A percentile compares a stretch with the other conserved stretches of the same genome.
Conservation (phyloP, 2,888 invertebrate genomes). For the Automeris io region DNA sequence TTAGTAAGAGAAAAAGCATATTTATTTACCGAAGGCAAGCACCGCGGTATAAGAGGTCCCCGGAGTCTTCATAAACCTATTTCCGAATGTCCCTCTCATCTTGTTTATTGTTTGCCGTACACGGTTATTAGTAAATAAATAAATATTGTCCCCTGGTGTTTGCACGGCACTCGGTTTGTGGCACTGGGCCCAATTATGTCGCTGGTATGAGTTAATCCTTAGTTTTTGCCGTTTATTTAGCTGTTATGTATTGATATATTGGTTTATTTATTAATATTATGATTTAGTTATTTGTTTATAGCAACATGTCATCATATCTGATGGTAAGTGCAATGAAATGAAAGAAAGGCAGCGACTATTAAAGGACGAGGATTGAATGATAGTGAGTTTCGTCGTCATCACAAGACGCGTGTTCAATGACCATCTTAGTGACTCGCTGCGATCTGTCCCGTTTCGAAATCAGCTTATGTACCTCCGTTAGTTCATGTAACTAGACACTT, state of each 20-base stretch:
- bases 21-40: background rate
- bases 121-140: conserved; percentile 73
- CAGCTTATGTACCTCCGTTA: too few species aligned
- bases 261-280: conserved; percentile 2
- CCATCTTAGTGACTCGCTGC: too few species aligned
- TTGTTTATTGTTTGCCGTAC: conserved; percentile 67
- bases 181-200: conserved; percentile 59
- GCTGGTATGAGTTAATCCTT: conserved; percentile 49
- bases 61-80: conserved; percentile 67
- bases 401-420: too few species aligned
- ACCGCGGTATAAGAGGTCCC: conserved; percentile 39
- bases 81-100: conserved; percentile 64
- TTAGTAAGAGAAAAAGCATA: too few species aligned
- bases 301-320: too few species aligned
- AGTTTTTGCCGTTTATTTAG: conserved; percentile 29
- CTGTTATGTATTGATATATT: conserved; percentile 6
- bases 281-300: conserved; percentile 3
- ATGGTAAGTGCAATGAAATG: too few species aligned
- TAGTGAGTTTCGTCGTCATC: too few species aligned
- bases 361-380: too few species aligned
- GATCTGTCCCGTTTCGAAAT: too few species aligned
- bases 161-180: conserved; percentile 52
- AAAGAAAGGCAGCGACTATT: too few species aligned
- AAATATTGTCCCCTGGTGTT: conserved; percentile 67
- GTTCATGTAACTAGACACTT: too few species aligned